Evolutionary conservation across 2,888 invertebrate species (phyloP), one percentile per base, ranked within the genome.

Genomic region (Liodrosophila aerea): DNA sequence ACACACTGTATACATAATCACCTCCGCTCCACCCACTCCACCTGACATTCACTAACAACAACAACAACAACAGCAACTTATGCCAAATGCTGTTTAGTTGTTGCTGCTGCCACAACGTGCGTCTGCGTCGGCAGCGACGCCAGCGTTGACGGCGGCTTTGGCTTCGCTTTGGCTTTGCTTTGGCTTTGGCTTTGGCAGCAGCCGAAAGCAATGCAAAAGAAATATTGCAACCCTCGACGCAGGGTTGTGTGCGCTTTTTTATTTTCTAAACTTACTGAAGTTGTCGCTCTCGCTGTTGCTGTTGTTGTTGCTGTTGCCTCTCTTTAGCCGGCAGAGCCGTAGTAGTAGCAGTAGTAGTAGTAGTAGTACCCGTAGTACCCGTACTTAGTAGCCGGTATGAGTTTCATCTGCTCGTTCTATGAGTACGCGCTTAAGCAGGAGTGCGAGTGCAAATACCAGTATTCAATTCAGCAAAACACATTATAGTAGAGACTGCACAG

Each of bases 171-270:
- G 3, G 13, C 18, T 7, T 30, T 2, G 8, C 45, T 22, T 8
- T 31, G 13, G 16, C 52, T 40, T 18, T 45, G 39, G 4, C 45
- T 1, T 15, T 1, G 39, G 36, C 64, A 63, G 63, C 59, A 49
- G 58, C 44, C 66, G 45, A 40, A 64, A 45, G 57, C 63, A 75
- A 75, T 76, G 84, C 84, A 78, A 69, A 80, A 73, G 74, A 86
- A 78, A 83, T 83, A 85, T 84, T 87, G 84, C 88, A 88, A 88
- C 87, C 87, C 87, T 87, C 87, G 67, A 15, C 64, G 62, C 60
- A 73, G 73, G 77, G 64, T 61, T 70, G 62, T 73, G 67, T 75
- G 76, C 68, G 62, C 67, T 65, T 67, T 70, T 73, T 70, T 68
- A 77, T 83, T 83, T 82, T 72, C 65, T 75, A 73, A 70, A 73